Conservation (phyloP, 2,888 invertebrate genomes). For the Pseudeuparius sepicola region DNA sequence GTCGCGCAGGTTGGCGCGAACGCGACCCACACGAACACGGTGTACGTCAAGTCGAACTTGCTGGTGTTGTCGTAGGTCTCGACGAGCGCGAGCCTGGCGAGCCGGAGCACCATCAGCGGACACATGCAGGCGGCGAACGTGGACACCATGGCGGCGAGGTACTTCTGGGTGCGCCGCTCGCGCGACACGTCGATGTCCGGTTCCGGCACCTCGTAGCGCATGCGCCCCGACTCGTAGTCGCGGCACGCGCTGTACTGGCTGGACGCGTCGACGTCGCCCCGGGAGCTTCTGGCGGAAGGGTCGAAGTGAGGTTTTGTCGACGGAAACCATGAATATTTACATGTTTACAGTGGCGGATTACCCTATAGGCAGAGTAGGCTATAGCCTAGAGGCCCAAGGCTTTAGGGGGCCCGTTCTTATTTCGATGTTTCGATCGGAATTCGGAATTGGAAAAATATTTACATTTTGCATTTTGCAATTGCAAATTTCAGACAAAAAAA, state of each 20-base stretch:
- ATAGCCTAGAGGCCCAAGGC: no score
- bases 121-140: conserved; percentile 56
- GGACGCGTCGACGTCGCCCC: conserved; percentile 31
- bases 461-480: no score
- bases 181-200: conserved; percentile 47
- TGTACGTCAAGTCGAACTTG: conserved; percentile 58
- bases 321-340: not conserved
- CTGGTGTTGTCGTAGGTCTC: conserved; percentile 60
- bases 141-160: conserved; percentile 55
- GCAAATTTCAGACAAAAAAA: no score
- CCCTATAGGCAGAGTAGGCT: not conserved
- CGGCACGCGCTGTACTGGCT: conserved; percentile 32
- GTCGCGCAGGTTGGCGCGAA: conserved; percentile 58
- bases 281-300: conserved; percentile 26
- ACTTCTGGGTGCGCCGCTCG: conserved; percentile 58
- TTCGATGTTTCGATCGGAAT: no score
- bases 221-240: conserved; percentile 28
- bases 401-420: no score
- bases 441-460: no score
- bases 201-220: conserved; percentile 44
- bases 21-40: conserved; percentile 59
- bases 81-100: conserved; percentile 52
- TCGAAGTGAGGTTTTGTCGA: not conserved
- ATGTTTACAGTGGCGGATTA: no score
- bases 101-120: conserved; percentile 50